Evolutionary conservation across 2,797 vertebrate genomes (phyloP).

Genomic region (Etheostoma perlongum): DNA sequence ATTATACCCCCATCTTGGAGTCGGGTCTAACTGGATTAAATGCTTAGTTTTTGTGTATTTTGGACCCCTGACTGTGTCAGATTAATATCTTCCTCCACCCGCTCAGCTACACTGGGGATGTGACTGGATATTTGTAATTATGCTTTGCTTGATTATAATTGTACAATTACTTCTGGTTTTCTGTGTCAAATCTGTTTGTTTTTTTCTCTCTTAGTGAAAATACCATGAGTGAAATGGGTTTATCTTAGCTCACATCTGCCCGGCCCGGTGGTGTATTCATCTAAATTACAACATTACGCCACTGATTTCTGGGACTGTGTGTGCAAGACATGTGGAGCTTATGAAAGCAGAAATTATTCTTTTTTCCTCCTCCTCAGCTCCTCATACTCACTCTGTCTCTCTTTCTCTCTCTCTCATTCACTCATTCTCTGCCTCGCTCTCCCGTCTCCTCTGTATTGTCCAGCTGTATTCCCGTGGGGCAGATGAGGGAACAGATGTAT

Average conservation of each 20-base stretch:
- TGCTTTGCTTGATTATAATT: conserved; percentile 22
- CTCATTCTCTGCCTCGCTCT: conserved; percentile 19
- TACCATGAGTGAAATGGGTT: conserved; percentile 23
- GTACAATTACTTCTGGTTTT: conserved; percentile 41
- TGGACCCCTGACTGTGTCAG: neutral
- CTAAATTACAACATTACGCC: conserved; percentile 39
- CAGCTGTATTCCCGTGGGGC: conserved; percentile 83
- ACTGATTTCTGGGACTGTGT: conserved; percentile 50
- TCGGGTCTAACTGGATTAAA: neutral
- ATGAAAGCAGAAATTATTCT: conserved; percentile 73
- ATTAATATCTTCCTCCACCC: neutral
- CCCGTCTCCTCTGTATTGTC: conserved; percentile 69
- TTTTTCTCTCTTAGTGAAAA: conserved; percentile 6
- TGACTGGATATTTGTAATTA: conserved; percentile 41
- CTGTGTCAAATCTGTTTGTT: conserved; percentile 28
- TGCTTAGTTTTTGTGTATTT: neutral
- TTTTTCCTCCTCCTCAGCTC: conserved; percentile 14
- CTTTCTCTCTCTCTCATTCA: conserved; percentile 8
- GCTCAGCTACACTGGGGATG: conserved; percentile 44
- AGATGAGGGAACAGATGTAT: conserved; percentile 80
- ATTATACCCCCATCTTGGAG: neutral
- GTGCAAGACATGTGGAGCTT: conserved; percentile 59
- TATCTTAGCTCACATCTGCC: conserved; percentile 50
- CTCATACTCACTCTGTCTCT: conserved; percentile 14
- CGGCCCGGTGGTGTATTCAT: conserved; percentile 22